Percentiles rank a stretch among this genome's conserved stretches.
phyloP scores from a whole-genome alignment of 53 echinoderm and acorn worm genomes.

The Actinopyga echinites region DNA sequence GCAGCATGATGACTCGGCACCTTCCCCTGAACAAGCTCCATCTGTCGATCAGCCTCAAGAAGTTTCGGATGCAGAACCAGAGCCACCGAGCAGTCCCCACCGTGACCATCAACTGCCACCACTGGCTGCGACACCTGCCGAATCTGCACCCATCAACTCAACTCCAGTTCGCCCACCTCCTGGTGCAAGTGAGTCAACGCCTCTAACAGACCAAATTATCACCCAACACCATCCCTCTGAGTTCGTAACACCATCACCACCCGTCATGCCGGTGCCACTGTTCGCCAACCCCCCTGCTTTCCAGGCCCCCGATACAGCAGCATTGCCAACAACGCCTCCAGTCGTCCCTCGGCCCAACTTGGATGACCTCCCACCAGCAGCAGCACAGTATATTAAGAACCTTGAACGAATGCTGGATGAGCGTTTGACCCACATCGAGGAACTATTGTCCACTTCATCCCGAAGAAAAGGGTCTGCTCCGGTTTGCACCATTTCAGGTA shows the following conservation, averaged over 20 bases:
- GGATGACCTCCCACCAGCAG: not conserved
- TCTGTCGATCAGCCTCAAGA: too few relatives aligned
- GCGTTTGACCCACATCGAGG: not conserved
- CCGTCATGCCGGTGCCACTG: not conserved
- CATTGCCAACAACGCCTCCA: not conserved
- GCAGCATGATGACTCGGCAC: too few relatives aligned
- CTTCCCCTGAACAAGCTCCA: too few relatives aligned
- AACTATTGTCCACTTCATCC: not conserved
- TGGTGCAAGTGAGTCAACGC: too few relatives aligned
- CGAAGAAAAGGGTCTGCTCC: not conserved
- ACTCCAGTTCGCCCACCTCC: too few relatives aligned
- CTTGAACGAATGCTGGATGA: not conserved
- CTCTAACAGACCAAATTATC: not conserved
- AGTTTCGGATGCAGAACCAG: too few relatives aligned
- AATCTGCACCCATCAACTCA: too few relatives aligned
- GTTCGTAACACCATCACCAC: not conserved
- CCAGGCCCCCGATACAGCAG: not conserved
- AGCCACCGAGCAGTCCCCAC: too few relatives aligned
- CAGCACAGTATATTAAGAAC: not conserved
- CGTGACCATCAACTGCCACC: too few relatives aligned
- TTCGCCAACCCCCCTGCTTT: not conserved
- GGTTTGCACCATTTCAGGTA: too few relatives aligned
- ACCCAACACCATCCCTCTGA: not conserved
- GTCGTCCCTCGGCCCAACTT: not conserved
- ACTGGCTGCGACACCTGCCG: too few relatives aligned